Evolutionary conservation across 2,797 vertebrate genomes (phyloP), one percentile per base, ranked within the genome.

Genomic region (Gymnoscopelus microlampas): DNA sequence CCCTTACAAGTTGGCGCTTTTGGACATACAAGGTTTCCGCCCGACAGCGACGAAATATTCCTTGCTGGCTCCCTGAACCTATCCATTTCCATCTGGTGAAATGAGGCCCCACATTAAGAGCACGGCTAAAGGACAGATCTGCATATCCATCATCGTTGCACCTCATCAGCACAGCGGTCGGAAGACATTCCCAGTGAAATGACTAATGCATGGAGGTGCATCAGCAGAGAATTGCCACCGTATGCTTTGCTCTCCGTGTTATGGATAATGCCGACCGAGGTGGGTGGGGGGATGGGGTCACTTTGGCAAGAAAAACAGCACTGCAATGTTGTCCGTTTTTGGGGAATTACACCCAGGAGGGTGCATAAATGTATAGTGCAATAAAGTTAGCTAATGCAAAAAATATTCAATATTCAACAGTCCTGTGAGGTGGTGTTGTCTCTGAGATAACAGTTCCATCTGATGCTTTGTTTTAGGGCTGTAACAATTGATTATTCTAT

Each of bases 81-180:
- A 54, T 71, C 69, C 15, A 49, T 73, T 76, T 59, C 53, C 60
- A 48, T 63, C 59, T 44, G 64, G 14, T 6, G 73, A 67, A 78
- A 76, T 53, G 63, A 75, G 60, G 62, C n/a, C 2, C 14, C 44
- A 44, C 69, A 60, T 75, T 60, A 65, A 63, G 64, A 77, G 60
- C 47, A 55, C 68, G 44, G 63, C 47, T 63, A 24, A 44, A 76
- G 70, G 66, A 71, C 73, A 63, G 63, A 72, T 70, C 61, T 70
- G 48, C 66, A 63, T 68, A 86, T 89, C 72, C 70, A 78, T 85
- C 80, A 83, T 73, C 15, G 47, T 71, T 80, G 60, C 71, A 71
- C 71, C 82, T 79, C 74, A 85, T 79, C 75, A 73, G 61, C 68
- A 1, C 49, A 51, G 71, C 81, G 10, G 65, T 74, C 63, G 73